phyloP scores from a whole-genome alignment of 2,797 vertebrate species.

The Hemitrygon akajei region DNA sequence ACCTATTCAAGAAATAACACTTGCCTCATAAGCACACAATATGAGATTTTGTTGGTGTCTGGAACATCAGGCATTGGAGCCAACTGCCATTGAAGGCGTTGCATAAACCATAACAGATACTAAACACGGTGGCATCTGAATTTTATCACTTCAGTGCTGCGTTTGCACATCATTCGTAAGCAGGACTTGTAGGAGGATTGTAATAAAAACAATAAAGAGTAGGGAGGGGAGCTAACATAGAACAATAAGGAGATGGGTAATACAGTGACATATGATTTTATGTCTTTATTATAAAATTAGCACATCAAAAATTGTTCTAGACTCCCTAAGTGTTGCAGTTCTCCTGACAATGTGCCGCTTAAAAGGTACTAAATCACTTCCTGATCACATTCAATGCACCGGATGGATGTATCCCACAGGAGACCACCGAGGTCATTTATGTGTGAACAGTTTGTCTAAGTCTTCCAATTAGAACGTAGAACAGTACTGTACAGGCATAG shows the following conservation, averaged over 20 bases:
- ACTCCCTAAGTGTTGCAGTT: not conserved
- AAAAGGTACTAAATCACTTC: not conserved
- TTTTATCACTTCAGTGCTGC: not conserved
- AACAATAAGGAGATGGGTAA: not conserved
- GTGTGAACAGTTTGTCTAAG: not conserved
- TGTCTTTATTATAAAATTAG: conserved; percentile 29
- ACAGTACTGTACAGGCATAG: no score
- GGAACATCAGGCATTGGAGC: not conserved
- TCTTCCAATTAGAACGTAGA: not conserved
- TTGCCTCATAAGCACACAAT: not conserved
- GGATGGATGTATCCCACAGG: not conserved
- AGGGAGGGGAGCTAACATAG: not conserved
- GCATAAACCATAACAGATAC: not conserved
- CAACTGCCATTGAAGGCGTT: not conserved
- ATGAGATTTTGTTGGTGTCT: not conserved
- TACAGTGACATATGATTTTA: not conserved
- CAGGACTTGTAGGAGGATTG: not conserved
- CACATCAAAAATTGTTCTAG: not conserved
- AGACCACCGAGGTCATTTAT: no score
- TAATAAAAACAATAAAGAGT: conserved; percentile 12
- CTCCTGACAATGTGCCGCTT: not conserved
- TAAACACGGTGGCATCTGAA: not conserved
- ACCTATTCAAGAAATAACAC: no score
- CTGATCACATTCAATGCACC: not conserved
- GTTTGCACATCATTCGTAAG: not conserved